Evolutionary conservation across 2,888 invertebrate genomes (phyloP).

Genomic region (Metellina segmentata): DNA sequence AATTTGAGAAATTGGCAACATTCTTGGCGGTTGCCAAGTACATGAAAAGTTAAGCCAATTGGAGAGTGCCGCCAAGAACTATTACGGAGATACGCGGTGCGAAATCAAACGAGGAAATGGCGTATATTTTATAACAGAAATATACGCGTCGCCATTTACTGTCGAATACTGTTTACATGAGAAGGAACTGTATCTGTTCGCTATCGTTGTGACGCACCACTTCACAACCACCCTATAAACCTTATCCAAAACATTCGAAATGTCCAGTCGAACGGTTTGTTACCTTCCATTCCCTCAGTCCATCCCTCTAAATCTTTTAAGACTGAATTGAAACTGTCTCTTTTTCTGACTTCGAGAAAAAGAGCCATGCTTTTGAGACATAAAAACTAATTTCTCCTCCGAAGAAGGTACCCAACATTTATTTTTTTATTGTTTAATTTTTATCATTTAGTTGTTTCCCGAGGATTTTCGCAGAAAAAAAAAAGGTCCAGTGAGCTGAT

Average conservation of each 20-base stretch:
- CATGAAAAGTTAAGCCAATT: too few relatives aligned
- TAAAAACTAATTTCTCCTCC: slow-evolving; percentile 40
- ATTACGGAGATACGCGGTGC: too few relatives aligned
- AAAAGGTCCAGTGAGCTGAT: neutral
- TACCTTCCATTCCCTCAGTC: neutral
- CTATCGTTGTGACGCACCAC: neutral
- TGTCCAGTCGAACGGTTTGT: neutral
- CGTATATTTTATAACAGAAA: too few relatives aligned
- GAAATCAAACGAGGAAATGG: too few relatives aligned
- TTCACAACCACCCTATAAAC: too few relatives aligned
- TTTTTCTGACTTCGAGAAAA: neutral
- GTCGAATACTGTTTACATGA: too few relatives aligned
- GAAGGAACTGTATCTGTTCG: too few relatives aligned
- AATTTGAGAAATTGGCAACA: too few relatives aligned
- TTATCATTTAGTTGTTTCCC: slow-evolving; percentile 11
- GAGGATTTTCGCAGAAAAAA: neutral
- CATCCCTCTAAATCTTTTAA: neutral
- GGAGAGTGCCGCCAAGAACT: too few relatives aligned
- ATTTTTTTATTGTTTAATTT: neutral
- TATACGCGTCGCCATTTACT: too few relatives aligned
- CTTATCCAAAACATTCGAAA: neutral
- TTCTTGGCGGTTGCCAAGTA: too few relatives aligned
- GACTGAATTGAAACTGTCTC: neutral
- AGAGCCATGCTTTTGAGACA: neutral
- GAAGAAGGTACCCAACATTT: slow-evolving; percentile 19